Evolutionary conservation across 30 jellyfish, hydroid and myxozoan genomes (phyloP), one percentile per base, ranked within the genome.

Genomic region (Pelagia noctiluca): DNA sequence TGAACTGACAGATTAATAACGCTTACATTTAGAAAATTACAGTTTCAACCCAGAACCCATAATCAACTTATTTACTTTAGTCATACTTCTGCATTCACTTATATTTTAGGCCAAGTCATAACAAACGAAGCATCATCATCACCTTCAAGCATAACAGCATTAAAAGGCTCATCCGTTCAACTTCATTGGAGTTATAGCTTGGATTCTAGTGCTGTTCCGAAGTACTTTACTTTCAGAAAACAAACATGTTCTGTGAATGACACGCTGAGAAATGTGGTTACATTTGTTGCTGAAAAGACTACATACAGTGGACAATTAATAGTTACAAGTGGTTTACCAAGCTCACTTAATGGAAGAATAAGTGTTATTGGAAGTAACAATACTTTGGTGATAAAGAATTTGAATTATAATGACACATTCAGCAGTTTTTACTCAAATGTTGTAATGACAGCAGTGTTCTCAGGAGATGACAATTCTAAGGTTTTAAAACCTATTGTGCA

Each of bases 71-170:
- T n/a, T n/a, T n/a, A n/a, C n/a, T n/a, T n/a, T 16, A 53, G n/a
- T n/a, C n/a, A n/a, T n/a, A n/a, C n/a, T n/a, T n/a, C n/a, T n/a
- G n/a, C n/a, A n/a, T n/a, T n/a, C n/a, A n/a, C n/a, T n/a, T n/a
- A 22, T 28, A 46, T 12, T 37, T 13, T 11, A 26, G 52, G 52
- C 16, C 29, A 2, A 37, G 49, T 72, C 37, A 0, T 1, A 24
- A 66, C 78, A 76, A 80, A 38, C 29, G 83, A 80, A 52, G 73
- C 76, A 26, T n/a, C 28, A 30, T 80, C 90, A 47, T 80, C 90
- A 49, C 90, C 90, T 29, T 64, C 83, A 26, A 72, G 50, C 35
- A 29, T 80, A 23, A 80, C 76, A 31, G 65, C 67, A 5, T 28
- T 0, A 19, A 80, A 49, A 47, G 68, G 57, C 30, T 80, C 90